phyloP scores from a whole-genome alignment of 2,888 invertebrate genomes.

The Ochropleura plecta region DNA sequence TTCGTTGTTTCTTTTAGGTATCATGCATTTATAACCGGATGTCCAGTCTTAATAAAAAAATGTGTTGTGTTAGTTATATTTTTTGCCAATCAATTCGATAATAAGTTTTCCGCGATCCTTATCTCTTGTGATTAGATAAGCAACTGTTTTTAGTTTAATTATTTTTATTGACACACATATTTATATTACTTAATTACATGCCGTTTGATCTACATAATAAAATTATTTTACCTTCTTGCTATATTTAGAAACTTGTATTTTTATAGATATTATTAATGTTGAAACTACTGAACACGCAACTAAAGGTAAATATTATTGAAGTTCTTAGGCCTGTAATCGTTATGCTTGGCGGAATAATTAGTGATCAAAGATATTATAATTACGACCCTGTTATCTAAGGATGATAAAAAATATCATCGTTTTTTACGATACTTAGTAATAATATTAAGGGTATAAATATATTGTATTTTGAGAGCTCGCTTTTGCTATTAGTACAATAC shows the following conservation, averaged over 20 bases:
- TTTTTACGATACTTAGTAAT: conserved; percentile 6
- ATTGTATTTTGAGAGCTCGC: background rate
- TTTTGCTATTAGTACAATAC: background rate
- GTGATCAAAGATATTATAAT: conserved; percentile 24
- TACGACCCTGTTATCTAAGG: conserved; percentile 10
- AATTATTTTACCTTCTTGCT: background rate
- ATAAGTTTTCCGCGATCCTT: conserved; percentile 49
- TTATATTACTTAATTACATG: background rate
- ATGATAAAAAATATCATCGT: background rate
- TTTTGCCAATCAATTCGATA: conserved; percentile 32
- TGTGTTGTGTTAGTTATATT: background rate
- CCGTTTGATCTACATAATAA: conserved; percentile 15
- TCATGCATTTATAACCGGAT: background rate
- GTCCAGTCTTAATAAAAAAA: conserved; percentile 1
- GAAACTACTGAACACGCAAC: background rate
- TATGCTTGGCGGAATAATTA: conserved; percentile 1
- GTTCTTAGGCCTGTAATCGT: background rate
- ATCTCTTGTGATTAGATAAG: conserved; percentile 51
- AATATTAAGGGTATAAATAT: too few relatives aligned
- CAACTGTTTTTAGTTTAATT: conserved; percentile 42
- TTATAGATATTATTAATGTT: background rate
- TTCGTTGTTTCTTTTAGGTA: background rate
- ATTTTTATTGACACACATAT: conserved; percentile 31
- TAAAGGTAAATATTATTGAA: conserved; percentile 1
- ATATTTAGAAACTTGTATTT: background rate